Evolutionary conservation across 2,797 vertebrate genomes (phyloP).

Genomic region (Agapornis canus): DNA sequence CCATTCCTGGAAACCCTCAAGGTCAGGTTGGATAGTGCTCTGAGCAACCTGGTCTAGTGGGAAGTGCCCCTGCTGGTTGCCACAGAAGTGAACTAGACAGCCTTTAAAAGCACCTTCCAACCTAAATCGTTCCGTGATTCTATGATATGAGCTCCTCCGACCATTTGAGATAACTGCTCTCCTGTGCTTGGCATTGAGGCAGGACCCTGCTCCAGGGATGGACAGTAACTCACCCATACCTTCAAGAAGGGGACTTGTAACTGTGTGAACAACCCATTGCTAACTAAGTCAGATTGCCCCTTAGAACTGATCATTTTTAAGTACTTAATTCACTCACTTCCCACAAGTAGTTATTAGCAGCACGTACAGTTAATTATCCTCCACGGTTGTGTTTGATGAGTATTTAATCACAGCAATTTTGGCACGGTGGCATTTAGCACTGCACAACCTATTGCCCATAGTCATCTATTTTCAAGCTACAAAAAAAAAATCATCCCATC

Average conservation of each 20-base stretch:
- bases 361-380: not conserved
- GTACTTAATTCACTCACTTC: not conserved
- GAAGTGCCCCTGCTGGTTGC: not conserved
- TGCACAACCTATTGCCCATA: not conserved
- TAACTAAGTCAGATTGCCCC: not conserved
- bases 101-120: not conserved
- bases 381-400: not conserved
- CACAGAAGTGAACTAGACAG: accelerated
- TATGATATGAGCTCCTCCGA: not conserved
- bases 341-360: not conserved
- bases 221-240: not conserved
- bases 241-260: accelerated
- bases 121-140: not conserved
- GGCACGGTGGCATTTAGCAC: not conserved
- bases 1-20: not conserved
- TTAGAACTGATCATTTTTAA: not conserved
- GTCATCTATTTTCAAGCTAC: not conserved
- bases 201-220: accelerated
- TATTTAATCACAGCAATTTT: not conserved
- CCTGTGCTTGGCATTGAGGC: accelerated
- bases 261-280: accelerated
- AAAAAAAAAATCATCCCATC: not conserved
- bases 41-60: not conserved
- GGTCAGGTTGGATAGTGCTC: not conserved
- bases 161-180: not conserved